Evolutionary conservation across 2,113 vertebrate species (phyloP).

Genomic region (Uropsilus gracilis): DNA sequence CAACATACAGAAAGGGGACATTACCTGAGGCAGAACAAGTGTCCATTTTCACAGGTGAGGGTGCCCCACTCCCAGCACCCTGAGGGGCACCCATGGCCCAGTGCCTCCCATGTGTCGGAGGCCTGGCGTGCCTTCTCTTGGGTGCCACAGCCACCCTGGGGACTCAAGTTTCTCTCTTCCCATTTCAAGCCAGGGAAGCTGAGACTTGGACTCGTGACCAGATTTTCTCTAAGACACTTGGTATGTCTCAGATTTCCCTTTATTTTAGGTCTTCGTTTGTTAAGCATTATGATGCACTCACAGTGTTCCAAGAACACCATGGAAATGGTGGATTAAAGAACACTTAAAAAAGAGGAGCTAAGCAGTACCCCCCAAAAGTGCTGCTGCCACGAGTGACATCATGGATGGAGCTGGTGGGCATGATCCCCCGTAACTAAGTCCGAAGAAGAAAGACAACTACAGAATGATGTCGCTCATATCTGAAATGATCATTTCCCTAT

Average conservation of each 20-base stretch:
- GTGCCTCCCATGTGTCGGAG: rapidly evolving
- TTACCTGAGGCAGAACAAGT: neutral
- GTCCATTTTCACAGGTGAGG: rapidly evolving
- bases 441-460: too few relatives aligned
- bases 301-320: neutral
- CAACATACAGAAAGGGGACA: neutral
- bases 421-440: too few relatives aligned
- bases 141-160: neutral
- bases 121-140: rapidly evolving
- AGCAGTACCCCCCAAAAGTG: neutral
- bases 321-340: neutral
- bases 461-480: too few relatives aligned
- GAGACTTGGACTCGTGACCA: neutral
- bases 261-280: neutral
- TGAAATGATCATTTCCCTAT: too few relatives aligned
- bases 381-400: too few relatives aligned
- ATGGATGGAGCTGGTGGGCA: too few relatives aligned
- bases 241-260: neutral
- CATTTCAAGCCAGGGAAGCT: neutral
- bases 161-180: neutral
- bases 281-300: neutral
- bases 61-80: rapidly evolving
- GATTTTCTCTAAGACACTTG: neutral
- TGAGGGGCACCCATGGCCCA: rapidly evolving
- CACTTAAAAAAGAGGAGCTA: neutral